Evolutionary conservation across 2,888 invertebrate genomes (phyloP), one percentile per base, ranked within the genome.

Genomic region (Drosophila helvetica): DNA sequence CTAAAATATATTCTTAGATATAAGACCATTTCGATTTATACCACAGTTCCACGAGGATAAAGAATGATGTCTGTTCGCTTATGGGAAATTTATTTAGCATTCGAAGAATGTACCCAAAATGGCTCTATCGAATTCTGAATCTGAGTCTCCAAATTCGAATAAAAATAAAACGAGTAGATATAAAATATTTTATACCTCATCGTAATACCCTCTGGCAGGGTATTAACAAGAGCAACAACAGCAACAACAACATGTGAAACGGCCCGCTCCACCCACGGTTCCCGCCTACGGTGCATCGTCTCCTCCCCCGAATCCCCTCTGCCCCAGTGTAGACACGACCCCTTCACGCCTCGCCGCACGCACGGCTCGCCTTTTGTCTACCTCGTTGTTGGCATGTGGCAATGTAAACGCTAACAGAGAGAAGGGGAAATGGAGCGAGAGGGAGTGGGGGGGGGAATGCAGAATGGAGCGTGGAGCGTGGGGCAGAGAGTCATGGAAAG

Each of bases 281-380:
- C 2, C 33, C 33, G 33, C 15, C 38, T n/a, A 38, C 38, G n/a
- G 7, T n/a, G n/a, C 38, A 38, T 2, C 15, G n/a, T 7, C 38
- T 33, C 4, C 12, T 33, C 73, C 66, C 73, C 68, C 22, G 46
- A 12, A 19, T 61, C 51, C 8, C 48, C 27, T 10, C 18, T 47
- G 61, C 50, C 50, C 25, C 43, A 57, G 55, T 2, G n/a, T 55
- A n/a, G n/a, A 38, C 51, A 50, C 51, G 52, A 55, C 74, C 77
- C 43, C 74, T 87, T 82, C 69, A 82, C 78, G 83, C 59, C 86
- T 83, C 64, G 82, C 42, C 83, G 88, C 75, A 77, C 86, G 80
- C 88, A 75, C 66, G 88, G 56, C 76, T 66, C 80, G 88, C 80
- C 83, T 78, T 88, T 85, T 86, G 83, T 83, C 86, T 87, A 59